Base-by-base conservation (phyloP, 2,888 invertebrate genomes). In the Dynastes grantii region DNA sequence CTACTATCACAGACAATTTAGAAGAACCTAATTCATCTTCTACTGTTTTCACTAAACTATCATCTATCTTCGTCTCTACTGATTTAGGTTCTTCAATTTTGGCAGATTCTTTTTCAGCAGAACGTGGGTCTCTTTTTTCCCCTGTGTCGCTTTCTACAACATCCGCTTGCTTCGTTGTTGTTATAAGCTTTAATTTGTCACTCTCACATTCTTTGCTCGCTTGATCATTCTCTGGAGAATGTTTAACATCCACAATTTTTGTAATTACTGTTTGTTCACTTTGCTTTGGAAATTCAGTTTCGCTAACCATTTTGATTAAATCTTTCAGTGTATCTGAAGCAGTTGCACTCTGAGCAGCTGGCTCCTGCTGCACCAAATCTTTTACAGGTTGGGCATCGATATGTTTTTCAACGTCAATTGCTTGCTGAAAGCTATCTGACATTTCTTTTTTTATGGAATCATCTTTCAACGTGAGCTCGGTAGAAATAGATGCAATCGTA, bases 1-100 rank as follows among this genome's bases (percentile, higher is more conserved):
- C 75, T 68, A 78, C 78, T 78, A 76, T 78, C 78, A 78, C 78
- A 78, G 78, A 61, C 76, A 76, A 76, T 76, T 78, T 78, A 68
- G 76, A 67, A 64, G 76, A 55, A 53, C 64, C 64, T n/a, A 51
- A 29, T 51, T 64, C 29, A 32, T 76, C 67, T 37, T 53, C 67
- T 53, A 27, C 29, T 6, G 8, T 8, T 68, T 73, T 71, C 45
- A 22, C n/a, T 45, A 27, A 22, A 49, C 67, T 68, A 68, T 68
- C 67, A 16, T 8, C 49, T 49, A 70, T 13, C 32, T 37, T 37
- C 37, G 58, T 11, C 4, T 68, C 53, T 68, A 68, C 37, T 4
- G 49, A 55, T 55, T 71, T 71, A 58, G 58, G 22, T 37, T 58
- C 58, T 58, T 73, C 73, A 13, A 61, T 8, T 55, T 73, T 58